A percentile compares a stretch with the other conserved stretches of the same genome.
phyloP scores from a whole-genome alignment of 2,888 invertebrate genomes.

The Caenorhabditis sinica region DNA sequence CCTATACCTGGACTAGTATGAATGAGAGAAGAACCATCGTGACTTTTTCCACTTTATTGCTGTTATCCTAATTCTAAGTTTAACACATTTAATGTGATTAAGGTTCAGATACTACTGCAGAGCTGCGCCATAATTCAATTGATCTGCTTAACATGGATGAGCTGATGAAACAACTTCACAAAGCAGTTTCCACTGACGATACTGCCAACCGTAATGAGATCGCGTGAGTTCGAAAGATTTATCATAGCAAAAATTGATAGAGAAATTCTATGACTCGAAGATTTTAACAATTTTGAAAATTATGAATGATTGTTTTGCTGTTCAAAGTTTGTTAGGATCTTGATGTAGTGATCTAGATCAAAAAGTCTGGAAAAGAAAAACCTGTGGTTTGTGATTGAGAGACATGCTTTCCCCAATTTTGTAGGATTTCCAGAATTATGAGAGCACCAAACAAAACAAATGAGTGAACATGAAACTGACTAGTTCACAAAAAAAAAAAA shows the following conservation, averaged over 20 bases:
- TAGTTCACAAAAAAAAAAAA: neutral
- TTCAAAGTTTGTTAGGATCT: constrained; percentile 10
- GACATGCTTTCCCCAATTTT: neutral
- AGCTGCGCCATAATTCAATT: neutral
- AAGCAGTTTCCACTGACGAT: constrained; percentile 29
- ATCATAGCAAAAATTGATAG: neutral
- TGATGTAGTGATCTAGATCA: constrained; percentile 15
- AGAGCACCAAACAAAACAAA: constrained; percentile 14
- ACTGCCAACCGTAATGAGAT: constrained; percentile 12
- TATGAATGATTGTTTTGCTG: neutral
- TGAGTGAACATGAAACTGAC: neutral
- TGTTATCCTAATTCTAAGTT: neutral
- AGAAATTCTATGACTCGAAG: neutral
- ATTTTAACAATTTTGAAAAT: neutral
- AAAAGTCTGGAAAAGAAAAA: neutral
- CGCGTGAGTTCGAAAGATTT: constrained; percentile 25
- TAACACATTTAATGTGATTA: constrained; percentile 24
- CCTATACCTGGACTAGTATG: neutral
- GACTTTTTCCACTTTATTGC: neutral
- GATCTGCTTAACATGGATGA: constrained; percentile 49
- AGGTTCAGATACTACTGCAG: constrained; percentile 11
- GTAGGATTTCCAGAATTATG: constrained; percentile 13
- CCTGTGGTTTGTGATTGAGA: constrained; percentile 30
- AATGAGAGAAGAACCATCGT: neutral
- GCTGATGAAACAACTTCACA: constrained; percentile 50